Evolutionary conservation across 1,140 invertebrate species (phyloP), one percentile per base, ranked within the genome.

Genomic region (Scylla paramamosain): DNA sequence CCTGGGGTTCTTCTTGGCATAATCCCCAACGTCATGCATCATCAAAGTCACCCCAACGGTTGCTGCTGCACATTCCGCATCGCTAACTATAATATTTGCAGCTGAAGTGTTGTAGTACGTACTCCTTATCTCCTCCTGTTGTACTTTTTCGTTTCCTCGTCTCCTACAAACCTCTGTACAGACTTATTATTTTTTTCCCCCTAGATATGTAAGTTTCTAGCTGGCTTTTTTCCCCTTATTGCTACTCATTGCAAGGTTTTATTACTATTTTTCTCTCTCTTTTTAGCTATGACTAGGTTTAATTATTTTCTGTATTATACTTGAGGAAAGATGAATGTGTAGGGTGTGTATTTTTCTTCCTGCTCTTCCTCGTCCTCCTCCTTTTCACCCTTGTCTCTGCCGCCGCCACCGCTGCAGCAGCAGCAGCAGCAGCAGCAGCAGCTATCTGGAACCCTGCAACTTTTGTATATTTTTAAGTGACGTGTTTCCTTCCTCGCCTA

Each of bases 51-150:
- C 77, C 94, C 67, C 67, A 20, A 87, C 94, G 88, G 89, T 93
- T 91, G 94, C 94, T 92, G 91, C 94, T 95, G 90, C 94, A 95
- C 94, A 95, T 95, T 95, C 94, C 94, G 94, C 94, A 88, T 92
- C 25, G 84, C 90, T 92, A 89, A 59, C 32, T 94, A 29, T 94
- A 32, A 32, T 94, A 83, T 77, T 91, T 90, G 93, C 93, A 90
- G 87, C 93, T 94, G 91, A 95, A 95, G 89, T 59, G 91, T 82
- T 90, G 93, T 77, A 94, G 32, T 92, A 67, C 20, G 32, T 77
- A 20, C 82, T 59, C 52, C 52, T 59, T 59, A 12, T 90, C 52
- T 94, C 93, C 52, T 59, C 52, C 52, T 20, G 10, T 12, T 20
- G 16, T 59, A 59, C 16, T 12, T 39, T 77, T 6, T 89, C 14